Evolutionary conservation across 2,888 invertebrate genomes (phyloP), one percentile per base, ranked within the genome.

Genomic region (Xanthostigma xanthostigma): DNA sequence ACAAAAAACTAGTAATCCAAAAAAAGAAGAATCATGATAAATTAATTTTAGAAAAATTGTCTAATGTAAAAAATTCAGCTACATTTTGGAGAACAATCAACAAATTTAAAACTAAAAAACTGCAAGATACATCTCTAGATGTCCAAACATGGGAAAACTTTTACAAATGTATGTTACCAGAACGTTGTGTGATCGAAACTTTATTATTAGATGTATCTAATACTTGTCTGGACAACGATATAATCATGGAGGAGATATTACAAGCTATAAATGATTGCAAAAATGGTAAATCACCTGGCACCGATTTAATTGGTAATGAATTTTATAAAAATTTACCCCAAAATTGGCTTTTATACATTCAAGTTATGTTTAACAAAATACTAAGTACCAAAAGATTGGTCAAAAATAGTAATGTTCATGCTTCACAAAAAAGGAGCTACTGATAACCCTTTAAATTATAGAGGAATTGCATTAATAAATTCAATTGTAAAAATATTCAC

Each of bases 271-370:
- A 47, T n/a, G n/a, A n/a, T n/a, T n/a, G n/a, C n/a, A n/a, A n/a
- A n/a, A n/a, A n/a, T n/a, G n/a, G n/a, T n/a, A 55, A 54, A 48
- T 47, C 54, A 4, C 53, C 55, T 2, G 55, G 57, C 6, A 53
- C 53, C 12, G 57, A 54, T 39, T 45, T 44, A 14, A 49, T 56
- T 27, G n/a, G 40, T 10, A 51, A 50, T 45, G 41, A 41, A 40
- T 38, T 40, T 34, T 46, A 40, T 34, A 38, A 46, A 40, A 39
- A 39, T 8, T 11, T 46, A 33, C 39, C 46, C n/a, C 27, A 33
- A 9, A 46, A 46, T 17, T 46, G 46, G 46, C 11, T 37, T 39
- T 41, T 34, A 11, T 46, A 40, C 33, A 5, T 46, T 2, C 34
- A 17, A 46, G 33, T 40, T 33, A 34, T 46, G 8, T 46, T 46